Percentiles rank a stretch among this genome's conserved stretches.
These are phyloP conservation scores for Andrena cerasifolii DNA, from an alignment of 1,140 invertebrate species.

Conservation along the genomic window DNA sequence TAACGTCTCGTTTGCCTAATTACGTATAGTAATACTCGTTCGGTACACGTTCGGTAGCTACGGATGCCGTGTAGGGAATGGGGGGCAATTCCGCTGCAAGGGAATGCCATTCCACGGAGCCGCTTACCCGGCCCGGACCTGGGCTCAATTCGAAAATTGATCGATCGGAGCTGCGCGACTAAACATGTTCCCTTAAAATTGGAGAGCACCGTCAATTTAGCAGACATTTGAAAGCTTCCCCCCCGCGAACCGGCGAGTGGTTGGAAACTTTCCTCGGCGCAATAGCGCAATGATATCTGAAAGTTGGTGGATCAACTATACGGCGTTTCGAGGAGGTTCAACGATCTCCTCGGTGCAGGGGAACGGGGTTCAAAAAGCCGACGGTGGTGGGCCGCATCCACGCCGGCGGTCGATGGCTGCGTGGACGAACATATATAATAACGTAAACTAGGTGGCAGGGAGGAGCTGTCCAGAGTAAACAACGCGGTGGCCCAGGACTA, in stretches of 20 bases:
- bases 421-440: constrained; percentile 69
- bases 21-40: constrained; percentile 1
- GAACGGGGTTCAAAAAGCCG: constrained; percentile 51
- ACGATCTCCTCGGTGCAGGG: constrained; percentile 8
- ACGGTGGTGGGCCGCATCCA: constrained; percentile 60
- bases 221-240: background rate
- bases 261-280: too few relatives aligned
- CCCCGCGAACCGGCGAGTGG: too few relatives aligned
- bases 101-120: background rate
- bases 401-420: constrained; percentile 63
- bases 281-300: background rate
- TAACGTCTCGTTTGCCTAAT: constrained; percentile 22
- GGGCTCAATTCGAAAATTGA: background rate
- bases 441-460: constrained; percentile 71
- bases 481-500: constrained; percentile 69
- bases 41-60: background rate
- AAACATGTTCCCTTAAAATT: background rate
- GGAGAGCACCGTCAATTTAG: background rate
- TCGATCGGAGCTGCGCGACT: background rate
- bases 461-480: constrained; percentile 69
- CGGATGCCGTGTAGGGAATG: background rate
- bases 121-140: background rate
- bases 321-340: background rate
- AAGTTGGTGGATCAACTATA: background rate
- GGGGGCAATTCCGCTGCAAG: background rate